Conservation (phyloP, 1,140 invertebrate species). For the Drosophila navojoa region DNA sequence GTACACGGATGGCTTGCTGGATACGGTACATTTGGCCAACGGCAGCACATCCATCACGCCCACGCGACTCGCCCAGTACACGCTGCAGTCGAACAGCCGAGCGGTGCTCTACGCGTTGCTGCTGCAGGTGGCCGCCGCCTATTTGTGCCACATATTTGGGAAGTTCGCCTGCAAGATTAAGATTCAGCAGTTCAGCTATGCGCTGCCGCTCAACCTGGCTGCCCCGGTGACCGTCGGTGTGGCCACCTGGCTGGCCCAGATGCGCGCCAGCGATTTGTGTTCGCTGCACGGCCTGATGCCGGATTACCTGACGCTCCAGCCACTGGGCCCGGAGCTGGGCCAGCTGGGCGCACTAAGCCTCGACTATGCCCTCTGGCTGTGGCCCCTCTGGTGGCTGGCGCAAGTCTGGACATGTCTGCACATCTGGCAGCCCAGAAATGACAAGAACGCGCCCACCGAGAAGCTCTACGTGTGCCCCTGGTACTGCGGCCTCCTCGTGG, state of each 20-base stretch:
- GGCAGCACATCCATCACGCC: constrained; percentile 48
- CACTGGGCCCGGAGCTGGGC: constrained; percentile 59
- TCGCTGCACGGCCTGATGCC: constrained; percentile 86
- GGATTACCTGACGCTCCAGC: constrained; percentile 87
- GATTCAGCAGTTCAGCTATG: constrained; percentile 92
- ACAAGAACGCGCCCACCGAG: constrained; percentile 91
- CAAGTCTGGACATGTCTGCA: constrained; percentile 93
- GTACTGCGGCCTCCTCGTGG: constrained; percentile 92
- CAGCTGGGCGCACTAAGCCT: constrained; percentile 79
- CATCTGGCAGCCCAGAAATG: constrained; percentile 91
- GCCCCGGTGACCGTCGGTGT: constrained; percentile 88
- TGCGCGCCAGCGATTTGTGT: constrained; percentile 87
- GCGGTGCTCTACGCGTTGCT: constrained; percentile 85
- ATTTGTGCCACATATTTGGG: constrained; percentile 89
- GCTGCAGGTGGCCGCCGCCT: constrained; percentile 87
- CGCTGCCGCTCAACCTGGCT: constrained; percentile 90
- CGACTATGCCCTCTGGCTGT: constrained; percentile 88
- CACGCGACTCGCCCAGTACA: constrained; percentile 22
- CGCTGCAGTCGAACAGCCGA: constrained; percentile 82
- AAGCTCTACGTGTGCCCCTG: constrained; percentile 92
- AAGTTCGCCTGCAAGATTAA: constrained; percentile 94
- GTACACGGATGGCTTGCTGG: constrained; percentile 28
- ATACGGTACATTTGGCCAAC: constrained; percentile 34
- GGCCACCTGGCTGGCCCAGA: constrained; percentile 86
- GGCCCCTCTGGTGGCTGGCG: constrained; percentile 90